Percentiles rank a stretch among this genome's conserved stretches.
phyloP scores from a whole-genome alignment of 2,888 invertebrate species.

The Syritta pipiens region DNA sequence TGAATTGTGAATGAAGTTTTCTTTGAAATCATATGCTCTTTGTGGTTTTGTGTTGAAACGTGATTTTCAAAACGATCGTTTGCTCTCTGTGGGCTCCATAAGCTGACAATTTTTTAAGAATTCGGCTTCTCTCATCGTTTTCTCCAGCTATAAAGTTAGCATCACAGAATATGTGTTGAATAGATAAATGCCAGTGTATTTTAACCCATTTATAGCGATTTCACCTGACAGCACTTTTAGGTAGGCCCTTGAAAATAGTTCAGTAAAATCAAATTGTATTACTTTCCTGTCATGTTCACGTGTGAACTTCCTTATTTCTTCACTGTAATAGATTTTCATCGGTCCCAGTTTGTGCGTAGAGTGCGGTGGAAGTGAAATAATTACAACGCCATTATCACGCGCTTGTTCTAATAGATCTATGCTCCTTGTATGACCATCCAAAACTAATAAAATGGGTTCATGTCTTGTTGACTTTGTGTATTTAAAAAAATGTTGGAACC shows the following conservation, averaged over 20 bases:
- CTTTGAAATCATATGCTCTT: too few species aligned
- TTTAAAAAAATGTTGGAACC: slow-evolving; percentile 11
- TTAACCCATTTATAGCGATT: too few species aligned
- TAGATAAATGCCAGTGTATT: too few species aligned
- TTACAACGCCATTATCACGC: not conserved
- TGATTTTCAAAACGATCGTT: too few species aligned
- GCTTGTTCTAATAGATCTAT: not conserved
- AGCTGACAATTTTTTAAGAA: too few species aligned
- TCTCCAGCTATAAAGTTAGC: too few species aligned
- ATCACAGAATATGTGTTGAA: too few species aligned
- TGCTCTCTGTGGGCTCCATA: too few species aligned
- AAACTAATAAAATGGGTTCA: not conserved
- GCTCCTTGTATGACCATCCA: slow-evolving; percentile 4
- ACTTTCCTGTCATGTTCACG: not conserved
- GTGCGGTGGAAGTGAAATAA: not conserved
- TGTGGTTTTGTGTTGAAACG: too few species aligned
- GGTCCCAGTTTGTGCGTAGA: slow-evolving; percentile 6
- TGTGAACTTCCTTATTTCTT: slow-evolving; percentile 11
- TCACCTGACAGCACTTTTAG: too few species aligned
- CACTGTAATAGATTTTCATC: slow-evolving; percentile 13
- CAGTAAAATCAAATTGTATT: slow-evolving; percentile 3
- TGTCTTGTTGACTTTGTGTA: slow-evolving; percentile 1
- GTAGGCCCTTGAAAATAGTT: slow-evolving; percentile 7
- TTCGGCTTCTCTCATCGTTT: too few species aligned
- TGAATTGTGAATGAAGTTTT: too few species aligned